Percentiles rank a stretch among this genome's conserved stretches.
phyloP scores from a whole-genome alignment of 2,113 vertebrate genomes.

The Oreochromis tanganicae region DNA sequence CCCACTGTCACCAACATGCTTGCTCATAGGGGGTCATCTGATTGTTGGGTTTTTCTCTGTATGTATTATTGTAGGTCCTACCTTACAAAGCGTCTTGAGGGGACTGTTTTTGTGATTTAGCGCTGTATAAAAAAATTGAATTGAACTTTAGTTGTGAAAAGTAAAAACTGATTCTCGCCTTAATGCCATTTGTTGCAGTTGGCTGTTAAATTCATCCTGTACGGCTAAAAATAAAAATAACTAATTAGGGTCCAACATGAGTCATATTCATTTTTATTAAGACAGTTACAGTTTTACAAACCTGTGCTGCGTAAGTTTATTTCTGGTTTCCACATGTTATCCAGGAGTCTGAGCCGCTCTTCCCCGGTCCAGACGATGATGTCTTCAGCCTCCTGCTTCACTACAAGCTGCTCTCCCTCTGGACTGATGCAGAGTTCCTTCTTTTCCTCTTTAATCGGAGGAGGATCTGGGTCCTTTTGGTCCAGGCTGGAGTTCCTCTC shows the following conservation, averaged over 20 bases:
- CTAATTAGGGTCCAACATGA: rapidly evolving
- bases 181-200: not conserved
- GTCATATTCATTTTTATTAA: not conserved
- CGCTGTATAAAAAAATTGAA: not conserved
- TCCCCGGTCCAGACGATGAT: not conserved
- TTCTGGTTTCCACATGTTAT: not conserved
- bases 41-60: not conserved
- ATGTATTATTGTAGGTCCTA: rapidly evolving
- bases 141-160: not conserved
- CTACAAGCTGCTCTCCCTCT: not conserved
- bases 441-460: not conserved
- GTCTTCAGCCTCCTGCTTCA: not conserved
- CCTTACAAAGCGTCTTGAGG: not conserved
- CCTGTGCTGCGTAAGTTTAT: not conserved
- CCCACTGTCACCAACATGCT: not conserved
- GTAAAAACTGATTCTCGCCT: not conserved
- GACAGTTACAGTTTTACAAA: not conserved
- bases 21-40: not conserved
- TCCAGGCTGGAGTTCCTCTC: not conserved
- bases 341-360: not conserved
- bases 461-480: not conserved
- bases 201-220: not conserved
- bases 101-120: not conserved
- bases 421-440: not conserved
- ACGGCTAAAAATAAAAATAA: not conserved